Evolutionary conservation across 2,888 invertebrate species (phyloP).

Genomic region (Euproctis similis): DNA sequence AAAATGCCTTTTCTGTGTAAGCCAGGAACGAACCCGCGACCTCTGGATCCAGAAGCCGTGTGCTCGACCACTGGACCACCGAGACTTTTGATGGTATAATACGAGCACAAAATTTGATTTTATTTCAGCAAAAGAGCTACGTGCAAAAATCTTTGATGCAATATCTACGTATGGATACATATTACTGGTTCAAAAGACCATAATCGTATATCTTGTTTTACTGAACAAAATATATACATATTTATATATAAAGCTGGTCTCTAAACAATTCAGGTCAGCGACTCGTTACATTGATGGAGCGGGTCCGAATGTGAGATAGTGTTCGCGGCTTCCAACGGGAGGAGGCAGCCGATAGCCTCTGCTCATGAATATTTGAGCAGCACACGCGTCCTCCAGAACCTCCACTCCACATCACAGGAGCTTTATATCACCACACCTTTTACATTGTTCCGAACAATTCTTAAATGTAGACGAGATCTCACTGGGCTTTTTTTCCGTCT

Average conservation of each 20-base stretch:
- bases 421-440: constrained; percentile 36
- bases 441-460: constrained; percentile 36
- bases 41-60: no score
- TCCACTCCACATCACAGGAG: constrained; percentile 37
- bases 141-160: no score
- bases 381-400: constrained; percentile 50
- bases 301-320: constrained; percentile 51
- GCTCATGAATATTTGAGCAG: constrained; percentile 61
- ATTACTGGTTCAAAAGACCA: no score
- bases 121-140: no score
- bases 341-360: constrained; percentile 25
- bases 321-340: constrained; percentile 29
- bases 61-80: no score
- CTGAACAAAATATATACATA: constrained; percentile 25
- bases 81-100: no score
- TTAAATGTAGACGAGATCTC: constrained; percentile 21
- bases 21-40: no score
- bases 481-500: constrained; percentile 29
- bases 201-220: constrained; percentile 26
- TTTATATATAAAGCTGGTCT: constrained; percentile 38
- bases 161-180: no score
- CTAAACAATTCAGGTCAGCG: constrained; percentile 55
- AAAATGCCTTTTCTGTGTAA: no score
- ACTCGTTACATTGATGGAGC: constrained; percentile 58
- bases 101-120: no score